phyloP scores from a whole-genome alignment of 2,888 invertebrate genomes.

The Nemotelus pantherinus region DNA sequence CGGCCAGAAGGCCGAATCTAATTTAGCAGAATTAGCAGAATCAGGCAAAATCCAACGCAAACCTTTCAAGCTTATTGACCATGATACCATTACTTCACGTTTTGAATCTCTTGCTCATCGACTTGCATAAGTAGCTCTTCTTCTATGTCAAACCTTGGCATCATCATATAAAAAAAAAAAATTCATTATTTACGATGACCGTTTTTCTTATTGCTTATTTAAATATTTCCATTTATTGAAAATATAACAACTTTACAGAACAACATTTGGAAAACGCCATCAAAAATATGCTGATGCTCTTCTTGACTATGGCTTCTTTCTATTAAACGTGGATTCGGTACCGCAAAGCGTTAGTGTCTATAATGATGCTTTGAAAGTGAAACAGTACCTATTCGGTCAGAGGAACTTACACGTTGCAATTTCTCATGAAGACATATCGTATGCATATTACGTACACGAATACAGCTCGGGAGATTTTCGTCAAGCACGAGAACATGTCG shows the following conservation, averaged over 20 bases:
- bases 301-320: slow-evolving; percentile 89
- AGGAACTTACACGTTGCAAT: slow-evolving; percentile 88
- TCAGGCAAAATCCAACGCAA: too few relatives aligned
- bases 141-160: too few relatives aligned
- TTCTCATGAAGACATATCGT: slow-evolving; percentile 91
- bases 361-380: slow-evolving; percentile 78
- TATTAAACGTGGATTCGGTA: slow-evolving; percentile 88
- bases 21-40: too few relatives aligned
- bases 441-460: slow-evolving; percentile 91
- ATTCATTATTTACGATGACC: too few relatives aligned
- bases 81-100: too few relatives aligned
- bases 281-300: slow-evolving; percentile 86
- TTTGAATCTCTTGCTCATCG: too few relatives aligned
- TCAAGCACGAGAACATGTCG: slow-evolving; percentile 83
- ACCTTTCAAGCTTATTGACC: too few relatives aligned
- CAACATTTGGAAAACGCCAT: slow-evolving; percentile 72
- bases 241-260: slow-evolving; percentile 52
- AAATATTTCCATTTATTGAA: too few relatives aligned
- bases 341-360: slow-evolving; percentile 86
- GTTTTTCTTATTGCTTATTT: too few relatives aligned
- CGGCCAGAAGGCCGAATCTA: too few relatives aligned
- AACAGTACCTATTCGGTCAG: slow-evolving; percentile 81
- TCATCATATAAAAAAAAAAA: too few relatives aligned
- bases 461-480: slow-evolving; percentile 89
- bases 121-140: too few relatives aligned